These are phyloP conservation scores for Buceros bicornis DNA, from an alignment of 2,797 vertebrate species.

Conservation along the genomic window DNA sequence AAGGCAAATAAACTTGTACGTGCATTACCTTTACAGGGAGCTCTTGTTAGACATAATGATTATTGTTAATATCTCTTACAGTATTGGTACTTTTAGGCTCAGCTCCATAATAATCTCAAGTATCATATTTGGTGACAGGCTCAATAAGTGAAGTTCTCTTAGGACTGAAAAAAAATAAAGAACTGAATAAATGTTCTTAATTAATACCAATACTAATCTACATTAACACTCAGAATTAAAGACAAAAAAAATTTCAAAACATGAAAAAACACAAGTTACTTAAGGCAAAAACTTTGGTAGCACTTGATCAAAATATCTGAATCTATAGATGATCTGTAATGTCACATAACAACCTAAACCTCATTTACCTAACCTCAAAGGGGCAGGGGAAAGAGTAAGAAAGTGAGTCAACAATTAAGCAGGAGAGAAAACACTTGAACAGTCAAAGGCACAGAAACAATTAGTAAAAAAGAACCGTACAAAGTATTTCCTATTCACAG, in stretches of 20 bases:
- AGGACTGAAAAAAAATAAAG: neutral
- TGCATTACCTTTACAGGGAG: neutral
- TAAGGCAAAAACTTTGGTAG: neutral
- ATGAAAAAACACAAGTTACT: neutral
- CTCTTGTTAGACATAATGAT: constrained; percentile 21
- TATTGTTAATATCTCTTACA: neutral
- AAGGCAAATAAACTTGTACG: constrained; percentile 19
- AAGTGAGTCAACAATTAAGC: neutral
- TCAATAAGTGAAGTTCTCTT: neutral
- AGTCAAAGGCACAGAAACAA: neutral
- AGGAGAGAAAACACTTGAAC: neutral
- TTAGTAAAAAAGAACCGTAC: neutral
- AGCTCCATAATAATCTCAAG: neutral
- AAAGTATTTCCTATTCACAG: neutral
- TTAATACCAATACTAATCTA: neutral
- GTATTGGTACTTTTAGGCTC: neutral
- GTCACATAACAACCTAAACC: neutral
- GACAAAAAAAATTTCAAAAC: neutral
- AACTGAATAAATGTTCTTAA: neutral
- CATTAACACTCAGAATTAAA: neutral
- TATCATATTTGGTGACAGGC: neutral
- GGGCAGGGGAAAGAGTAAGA: neutral
- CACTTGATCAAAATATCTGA: neutral
- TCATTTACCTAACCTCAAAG: neutral
- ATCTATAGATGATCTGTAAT: neutral